These are phyloP conservation scores for Agriopis aurantiaria DNA, from an alignment of 2,888 invertebrate genomes.

Conservation along the genomic window DNA sequence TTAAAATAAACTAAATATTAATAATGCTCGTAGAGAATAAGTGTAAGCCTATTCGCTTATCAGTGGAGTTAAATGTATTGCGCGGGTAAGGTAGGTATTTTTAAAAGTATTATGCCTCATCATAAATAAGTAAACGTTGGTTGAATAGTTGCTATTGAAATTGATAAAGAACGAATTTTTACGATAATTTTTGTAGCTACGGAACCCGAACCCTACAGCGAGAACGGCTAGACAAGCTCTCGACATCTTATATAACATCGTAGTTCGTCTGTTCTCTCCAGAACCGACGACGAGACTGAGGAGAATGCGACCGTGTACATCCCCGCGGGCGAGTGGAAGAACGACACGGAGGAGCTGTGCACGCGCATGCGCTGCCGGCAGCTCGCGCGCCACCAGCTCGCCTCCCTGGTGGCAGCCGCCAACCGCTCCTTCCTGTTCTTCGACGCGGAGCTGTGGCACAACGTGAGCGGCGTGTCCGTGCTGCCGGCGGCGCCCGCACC, in stretches of 20 bases:
- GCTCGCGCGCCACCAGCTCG: not conserved
- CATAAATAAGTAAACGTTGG: too few relatives aligned
- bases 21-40: too few relatives aligned
- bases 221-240: too few relatives aligned
- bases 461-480: constrained; percentile 21
- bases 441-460: constrained; percentile 54
- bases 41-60: too few relatives aligned
- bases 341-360: not conserved
- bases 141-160: too few relatives aligned
- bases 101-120: too few relatives aligned
- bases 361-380: not conserved
- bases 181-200: too few relatives aligned
- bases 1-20: too few relatives aligned
- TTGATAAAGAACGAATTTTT: too few relatives aligned
- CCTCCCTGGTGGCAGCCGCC: constrained; percentile 7
- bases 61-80: too few relatives aligned
- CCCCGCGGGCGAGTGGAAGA: constrained; percentile 6
- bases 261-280: not conserved
- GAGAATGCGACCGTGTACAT: constrained; percentile 1
- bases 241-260: not conserved
- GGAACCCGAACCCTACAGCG: too few relatives aligned
- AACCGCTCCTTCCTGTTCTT: constrained; percentile 51
- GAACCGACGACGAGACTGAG: not conserved
- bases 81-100: too few relatives aligned
- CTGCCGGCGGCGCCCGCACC: constrained; percentile 4